Evolutionary conservation across 2,113 vertebrate genomes (phyloP), one percentile per base, ranked within the genome.

Genomic region (Syrrhaptes paradoxus): DNA sequence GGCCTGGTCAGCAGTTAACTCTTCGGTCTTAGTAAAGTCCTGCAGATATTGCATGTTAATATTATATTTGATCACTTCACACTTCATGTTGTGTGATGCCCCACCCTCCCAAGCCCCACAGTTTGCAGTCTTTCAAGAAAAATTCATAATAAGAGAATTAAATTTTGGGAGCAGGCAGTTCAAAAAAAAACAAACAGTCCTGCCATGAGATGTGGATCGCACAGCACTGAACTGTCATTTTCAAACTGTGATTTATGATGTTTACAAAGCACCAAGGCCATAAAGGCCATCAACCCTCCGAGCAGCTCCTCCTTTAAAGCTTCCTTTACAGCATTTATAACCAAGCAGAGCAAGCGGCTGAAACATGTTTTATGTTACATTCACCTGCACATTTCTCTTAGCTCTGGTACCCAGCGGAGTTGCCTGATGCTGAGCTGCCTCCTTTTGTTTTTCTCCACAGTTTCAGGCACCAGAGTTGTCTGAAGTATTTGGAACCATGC

Each of bases 1-100:
- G 10, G 32, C 67, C 38, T 67, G 32, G 67, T 55, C 61, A 77
- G 66, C 54, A 85, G 61, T 95, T 90, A 95, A 95, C 52, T 61
- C 80, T 72, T 84, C 57, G 71, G 55, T 54, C 49, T 75, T 31
- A 29, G 22, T n/a, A 17, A 77, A 67, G 57, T 52, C 36, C 59
- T 74, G 43, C 41, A 85, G 32, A 70, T 58, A 51, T 0, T 28
- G 18, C 4, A 1, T 3, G 18, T 59, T 66, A 65, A 57, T n/a
- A 21, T 1, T 2, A 4, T 18, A 76, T 55, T 45, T 57, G 21
- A 76, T 66, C 15, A 26, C 20, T 80, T 62, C 34, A 54, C 7
- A 14, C 21, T 71, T 61, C 3, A 5, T 15, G 1, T 0, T 17
- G 20, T 24, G n/a, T 3, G 1, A 91, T 55, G 32, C 13, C 26